These are phyloP conservation scores for Drosophila bocki DNA, from an alignment of 1,140 invertebrate genomes.

Conservation along the genomic window DNA sequence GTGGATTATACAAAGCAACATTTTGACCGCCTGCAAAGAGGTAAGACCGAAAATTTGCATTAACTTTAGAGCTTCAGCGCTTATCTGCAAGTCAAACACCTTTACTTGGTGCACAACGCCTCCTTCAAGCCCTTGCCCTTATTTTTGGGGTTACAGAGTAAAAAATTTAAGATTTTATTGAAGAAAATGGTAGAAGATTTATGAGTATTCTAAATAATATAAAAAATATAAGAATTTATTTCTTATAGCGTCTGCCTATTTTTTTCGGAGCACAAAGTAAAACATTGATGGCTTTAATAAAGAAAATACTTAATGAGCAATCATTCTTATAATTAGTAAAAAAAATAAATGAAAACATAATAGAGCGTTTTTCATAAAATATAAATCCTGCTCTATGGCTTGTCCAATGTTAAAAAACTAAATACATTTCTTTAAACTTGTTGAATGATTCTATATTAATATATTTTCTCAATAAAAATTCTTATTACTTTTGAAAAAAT, in stretches of 20 bases:
- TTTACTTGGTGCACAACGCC: constrained; percentile 10
- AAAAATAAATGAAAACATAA: background rate
- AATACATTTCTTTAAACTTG: background rate
- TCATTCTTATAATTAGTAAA: too few relatives aligned
- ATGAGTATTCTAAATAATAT: background rate
- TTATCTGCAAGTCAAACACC: constrained; percentile 33
- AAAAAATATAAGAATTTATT: background rate
- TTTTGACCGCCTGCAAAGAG: constrained; percentile 20
- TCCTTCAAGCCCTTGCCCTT: constrained; percentile 34
- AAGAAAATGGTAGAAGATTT: background rate
- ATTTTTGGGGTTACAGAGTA: constrained; percentile 12
- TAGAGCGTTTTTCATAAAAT: too few relatives aligned
- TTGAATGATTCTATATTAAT: background rate
- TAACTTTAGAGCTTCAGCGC: background rate
- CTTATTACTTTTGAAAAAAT: too few relatives aligned
- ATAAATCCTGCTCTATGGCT: background rate
- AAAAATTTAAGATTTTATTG: background rate
- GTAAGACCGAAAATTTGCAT: constrained; percentile 45
- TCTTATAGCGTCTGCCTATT: background rate
- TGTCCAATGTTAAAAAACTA: too few relatives aligned
- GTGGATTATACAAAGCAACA: constrained; percentile 49
- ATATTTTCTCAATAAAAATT: background rate
- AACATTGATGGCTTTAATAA: background rate
- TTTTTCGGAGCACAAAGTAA: background rate
- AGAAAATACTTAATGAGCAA: background rate